Evolutionary conservation across 2,888 invertebrate genomes (phyloP), one percentile per base, ranked within the genome.

Genomic region (Clivina fossor): DNA sequence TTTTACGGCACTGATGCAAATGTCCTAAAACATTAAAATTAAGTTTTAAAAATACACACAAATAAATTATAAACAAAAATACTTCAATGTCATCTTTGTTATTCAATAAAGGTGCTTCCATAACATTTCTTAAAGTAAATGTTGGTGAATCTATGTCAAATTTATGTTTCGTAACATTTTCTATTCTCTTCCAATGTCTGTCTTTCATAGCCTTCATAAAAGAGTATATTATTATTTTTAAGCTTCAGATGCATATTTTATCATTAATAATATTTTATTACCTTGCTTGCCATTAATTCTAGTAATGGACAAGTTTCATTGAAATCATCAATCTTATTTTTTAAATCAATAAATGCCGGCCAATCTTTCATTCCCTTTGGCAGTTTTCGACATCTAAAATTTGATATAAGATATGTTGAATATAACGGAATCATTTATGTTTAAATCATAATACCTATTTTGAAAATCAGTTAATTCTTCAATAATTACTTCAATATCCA

Each of bases 251-350:
- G 15, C 11, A 18, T 32, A 16, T 48, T 24, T 5, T n/a, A 15
- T 26, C 28, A 28, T 28, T 7, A 28, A 28, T 8, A 28, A 8
- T 28, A n/a, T 28, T 28, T 8, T n/a, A 28, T 30, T 59, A 71
- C 83, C 68, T 90, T 90, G 66, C 90, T 88, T 2, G 92, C 87
- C 93, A 94, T 93, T 61, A 93, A 66, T 69, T 93, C 91, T 20
- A 93, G 72, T 24, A 94, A 69, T 0, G 93, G 93, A 68, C 91
- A 91, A 5, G 87, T 88, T 71, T 93, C 86, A 68, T 88, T 92
- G 70, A 94, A 93, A 68, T 93, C 92, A 63, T 93, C 93, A 58
- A 94, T 92, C 74, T 90, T 93, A 60, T 84, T 85, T 68, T 91
- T 93, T 56, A 94, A 72, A 62, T 91, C 92, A 48, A 88, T 80